Base-by-base conservation (phyloP, 2,888 invertebrate species). In the Drosophila formosana region DNA sequence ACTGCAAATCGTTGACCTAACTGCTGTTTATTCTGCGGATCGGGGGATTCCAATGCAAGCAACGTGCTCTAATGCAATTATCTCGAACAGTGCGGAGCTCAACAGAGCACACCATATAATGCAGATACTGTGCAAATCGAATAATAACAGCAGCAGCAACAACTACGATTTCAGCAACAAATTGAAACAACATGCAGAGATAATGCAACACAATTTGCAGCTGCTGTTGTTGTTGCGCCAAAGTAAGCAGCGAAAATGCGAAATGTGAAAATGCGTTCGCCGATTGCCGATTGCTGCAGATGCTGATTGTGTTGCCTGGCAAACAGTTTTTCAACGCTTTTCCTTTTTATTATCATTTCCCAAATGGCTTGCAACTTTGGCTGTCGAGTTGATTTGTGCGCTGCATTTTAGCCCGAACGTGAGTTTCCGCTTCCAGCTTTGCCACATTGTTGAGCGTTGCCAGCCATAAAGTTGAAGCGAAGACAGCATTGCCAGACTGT, bases 191-290 rank as follows among this genome's bases (percentile, higher is more conserved):
- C 34, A 77, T 25, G 41, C 13, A 28, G 25, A 72, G 61, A 70
- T 79, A 79, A 67, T 63, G 78, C 60, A 74, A 68, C 55, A 68
- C 55, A 68, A 53, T 67, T 49, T 63, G 37, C 25, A 56, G 30
- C 18, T 47, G 49, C 2, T 50, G 56, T n/a, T 52, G 64, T 32
- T 55, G 43, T 51, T 62, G 58, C 7, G 72, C 18, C 66, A 77
- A 76, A 66, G 69, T 69, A 80, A 77, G 64, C 64, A 47, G 50
- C 39, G 63, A 53, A 75, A 69, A 58, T 64, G 46, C 32, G 41
- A 58, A 77, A 72, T 67, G 64, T 37, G 37, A 37, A 18, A 37
- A 18, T 18, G 39, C 52, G 52, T 43, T 58, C 45, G 43, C 18
- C 55, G 58, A 39, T 55, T 49, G 32, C 45, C 53, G 66, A 61